Conservation (phyloP, 2,113 vertebrate species). For the Trachemys scripta region DNA sequence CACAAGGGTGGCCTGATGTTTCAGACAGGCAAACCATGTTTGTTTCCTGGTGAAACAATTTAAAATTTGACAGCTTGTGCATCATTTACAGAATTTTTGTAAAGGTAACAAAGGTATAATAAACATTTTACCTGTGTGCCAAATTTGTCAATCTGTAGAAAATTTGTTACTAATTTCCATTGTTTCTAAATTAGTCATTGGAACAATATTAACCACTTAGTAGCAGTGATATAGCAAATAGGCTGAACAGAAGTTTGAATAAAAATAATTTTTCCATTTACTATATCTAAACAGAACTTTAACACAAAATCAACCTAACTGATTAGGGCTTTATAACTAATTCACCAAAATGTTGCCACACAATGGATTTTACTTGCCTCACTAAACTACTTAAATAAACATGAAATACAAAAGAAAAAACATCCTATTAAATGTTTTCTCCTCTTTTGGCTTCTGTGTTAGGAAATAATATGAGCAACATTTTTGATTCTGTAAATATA, state of each 20-base stretch:
- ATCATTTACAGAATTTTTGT: not conserved
- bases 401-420: not conserved
- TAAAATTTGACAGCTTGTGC: not conserved
- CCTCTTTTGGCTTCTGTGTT: slow-evolving; percentile 15
- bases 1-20: too few relatives aligned
- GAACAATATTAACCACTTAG: not conserved
- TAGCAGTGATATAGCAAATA: not conserved
- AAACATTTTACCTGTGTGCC: not conserved
- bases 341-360: not conserved
- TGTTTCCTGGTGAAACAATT: not conserved
- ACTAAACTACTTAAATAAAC: not conserved
- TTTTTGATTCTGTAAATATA: not conserved
- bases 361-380: not conserved
- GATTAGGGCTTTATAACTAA: not conserved
- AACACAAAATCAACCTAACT: not conserved
- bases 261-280: not conserved
- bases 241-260: not conserved
- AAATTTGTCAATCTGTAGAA: not conserved
- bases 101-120: not conserved
- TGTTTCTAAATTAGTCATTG: not conserved
- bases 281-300: slow-evolving; percentile 7
- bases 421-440: slow-evolving; percentile 11
- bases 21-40: not conserved
- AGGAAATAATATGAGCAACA: slow-evolving; percentile 14
- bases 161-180: slow-evolving; percentile 17